A percentile compares a stretch with the other conserved stretches of the same genome.
phyloP scores from a whole-genome alignment of 2,888 invertebrate genomes.

The Syrphus vitripennis region DNA sequence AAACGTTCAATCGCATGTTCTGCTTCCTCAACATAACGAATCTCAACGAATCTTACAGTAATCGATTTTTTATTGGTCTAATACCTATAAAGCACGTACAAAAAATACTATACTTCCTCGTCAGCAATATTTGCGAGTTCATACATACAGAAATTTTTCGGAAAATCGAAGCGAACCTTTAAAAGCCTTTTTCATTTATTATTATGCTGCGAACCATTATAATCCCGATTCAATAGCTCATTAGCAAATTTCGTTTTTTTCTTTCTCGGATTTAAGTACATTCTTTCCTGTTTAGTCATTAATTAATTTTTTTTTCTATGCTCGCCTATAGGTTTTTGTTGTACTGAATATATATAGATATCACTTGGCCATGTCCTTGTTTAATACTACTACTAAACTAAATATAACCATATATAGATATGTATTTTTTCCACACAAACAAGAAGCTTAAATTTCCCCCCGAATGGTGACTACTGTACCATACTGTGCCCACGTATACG shows the following conservation, averaged over 20 bases:
- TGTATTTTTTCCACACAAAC: neutral
- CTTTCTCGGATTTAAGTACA: neutral
- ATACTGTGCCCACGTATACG: conserved; percentile 44
- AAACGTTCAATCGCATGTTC: too few species aligned
- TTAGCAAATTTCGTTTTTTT: neutral
- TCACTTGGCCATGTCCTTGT: neutral
- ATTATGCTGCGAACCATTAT: neutral
- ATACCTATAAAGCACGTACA: too few species aligned
- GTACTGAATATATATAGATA: conserved; percentile 26
- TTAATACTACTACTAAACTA: neutral
- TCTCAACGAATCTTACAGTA: too few species aligned
- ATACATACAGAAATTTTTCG: too few species aligned
- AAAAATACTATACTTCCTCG: too few species aligned
- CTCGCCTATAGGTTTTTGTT: neutral
- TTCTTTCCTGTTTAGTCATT: neutral
- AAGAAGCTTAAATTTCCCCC: conserved; percentile 47
- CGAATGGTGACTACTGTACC: conserved; percentile 32
- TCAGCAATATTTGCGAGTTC: too few species aligned
- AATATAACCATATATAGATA: neutral
- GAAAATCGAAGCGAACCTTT: too few species aligned
- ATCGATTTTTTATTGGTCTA: too few species aligned
- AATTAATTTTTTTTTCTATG: neutral
- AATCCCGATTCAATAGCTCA: neutral
- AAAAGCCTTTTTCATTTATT: neutral
- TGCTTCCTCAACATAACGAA: too few species aligned